A percentile compares a stretch with the other conserved stretches of the same genome.
phyloP scores from a whole-genome alignment of 2,113 vertebrate species.

The Turdus rufiventris region DNA sequence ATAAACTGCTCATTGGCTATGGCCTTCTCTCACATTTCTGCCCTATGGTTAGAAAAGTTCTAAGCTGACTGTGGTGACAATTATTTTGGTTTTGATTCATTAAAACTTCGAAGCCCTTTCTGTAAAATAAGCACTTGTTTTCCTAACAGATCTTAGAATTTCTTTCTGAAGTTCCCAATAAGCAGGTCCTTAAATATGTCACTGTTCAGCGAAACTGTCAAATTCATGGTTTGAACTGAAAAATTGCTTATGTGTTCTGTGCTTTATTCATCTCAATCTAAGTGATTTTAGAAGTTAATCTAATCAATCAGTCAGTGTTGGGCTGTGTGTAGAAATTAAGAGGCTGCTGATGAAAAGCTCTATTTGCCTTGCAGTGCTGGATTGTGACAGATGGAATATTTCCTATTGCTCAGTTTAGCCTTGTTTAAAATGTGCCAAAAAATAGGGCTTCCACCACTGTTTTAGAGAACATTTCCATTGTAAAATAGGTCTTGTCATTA shows the following conservation, averaged over 20 bases:
- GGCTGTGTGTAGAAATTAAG: neutral
- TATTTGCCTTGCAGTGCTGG: neutral
- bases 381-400: neutral
- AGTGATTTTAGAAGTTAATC: neutral
- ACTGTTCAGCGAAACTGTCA: neutral
- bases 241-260: neutral
- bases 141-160: neutral
- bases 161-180: neutral
- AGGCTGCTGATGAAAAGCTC: neutral
- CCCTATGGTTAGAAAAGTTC: neutral
- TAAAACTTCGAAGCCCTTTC: neutral
- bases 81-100: neutral
- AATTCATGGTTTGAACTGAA: neutral
- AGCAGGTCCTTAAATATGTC: neutral
- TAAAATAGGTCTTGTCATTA: conserved; percentile 7
- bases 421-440: conserved; percentile 11
- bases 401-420: neutral
- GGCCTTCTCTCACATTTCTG: neutral
- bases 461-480: conserved; percentile 4
- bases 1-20: neutral
- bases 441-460: neutral
- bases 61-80: neutral
- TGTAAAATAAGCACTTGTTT: neutral
- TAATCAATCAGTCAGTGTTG: neutral
- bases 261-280: neutral